Conservation (phyloP, 2,113 vertebrate genomes). For the Condylura cristata region DNA sequence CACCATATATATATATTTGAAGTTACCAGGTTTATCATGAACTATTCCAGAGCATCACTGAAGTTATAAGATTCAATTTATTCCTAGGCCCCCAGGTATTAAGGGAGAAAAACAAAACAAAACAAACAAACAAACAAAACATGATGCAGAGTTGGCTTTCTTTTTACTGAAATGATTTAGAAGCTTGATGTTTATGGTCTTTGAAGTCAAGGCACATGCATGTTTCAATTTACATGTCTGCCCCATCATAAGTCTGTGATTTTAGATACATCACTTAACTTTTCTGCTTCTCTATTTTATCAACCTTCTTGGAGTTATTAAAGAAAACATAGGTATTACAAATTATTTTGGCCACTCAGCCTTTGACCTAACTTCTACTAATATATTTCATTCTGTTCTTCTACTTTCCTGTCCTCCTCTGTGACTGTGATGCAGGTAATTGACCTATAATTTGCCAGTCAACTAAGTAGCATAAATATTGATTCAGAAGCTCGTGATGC, state of each 20-base stretch:
- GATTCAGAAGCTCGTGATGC: background rate
- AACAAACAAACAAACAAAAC: too few relatives aligned
- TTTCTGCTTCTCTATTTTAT: background rate
- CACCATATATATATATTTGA: background rate
- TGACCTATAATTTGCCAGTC: background rate
- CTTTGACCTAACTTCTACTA: background rate
- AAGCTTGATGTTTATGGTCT: background rate
- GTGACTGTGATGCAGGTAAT: background rate
- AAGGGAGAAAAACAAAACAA: background rate
- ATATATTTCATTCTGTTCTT: background rate
- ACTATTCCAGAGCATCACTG: background rate
- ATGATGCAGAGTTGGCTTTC: background rate
- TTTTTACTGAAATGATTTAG: conserved; percentile 4
- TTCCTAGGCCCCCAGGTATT: background rate
- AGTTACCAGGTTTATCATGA: conserved; percentile 34
- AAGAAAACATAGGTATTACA: background rate
- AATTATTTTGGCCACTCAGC: background rate
- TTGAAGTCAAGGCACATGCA: background rate
- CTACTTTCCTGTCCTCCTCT: background rate
- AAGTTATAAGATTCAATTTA: conserved; percentile 21
- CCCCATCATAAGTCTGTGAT: background rate
- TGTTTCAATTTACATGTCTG: background rate
- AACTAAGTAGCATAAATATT: background rate
- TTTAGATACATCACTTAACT: background rate
- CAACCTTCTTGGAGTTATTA: background rate